Evolutionary conservation across 2,797 vertebrate genomes (phyloP).

Genomic region (Xiphorhynchus erythropygius): DNA sequence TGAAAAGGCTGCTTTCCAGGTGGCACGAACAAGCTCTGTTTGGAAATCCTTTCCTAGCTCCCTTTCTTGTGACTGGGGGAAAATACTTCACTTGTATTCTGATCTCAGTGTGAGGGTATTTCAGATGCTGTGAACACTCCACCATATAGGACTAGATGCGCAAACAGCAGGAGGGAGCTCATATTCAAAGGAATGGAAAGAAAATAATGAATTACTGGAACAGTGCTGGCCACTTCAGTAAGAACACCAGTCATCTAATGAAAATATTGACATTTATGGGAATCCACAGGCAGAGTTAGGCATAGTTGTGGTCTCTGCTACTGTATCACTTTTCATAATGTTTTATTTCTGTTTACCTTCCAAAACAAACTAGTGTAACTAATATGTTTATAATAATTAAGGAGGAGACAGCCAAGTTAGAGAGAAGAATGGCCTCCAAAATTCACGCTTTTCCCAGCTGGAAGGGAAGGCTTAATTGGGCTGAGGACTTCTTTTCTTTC

Average conservation of each 20-base stretch:
- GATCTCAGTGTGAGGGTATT: not conserved
- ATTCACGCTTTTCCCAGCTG: not conserved
- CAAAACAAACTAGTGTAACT: slow-evolving; percentile 56
- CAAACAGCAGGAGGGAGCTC: not conserved
- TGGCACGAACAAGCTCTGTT: slow-evolving; percentile 44
- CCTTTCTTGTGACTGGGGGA: accelerated
- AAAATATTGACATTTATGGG: slow-evolving; percentile 56
- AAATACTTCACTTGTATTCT: not conserved
- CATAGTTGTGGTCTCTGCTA: slow-evolving; percentile 24
- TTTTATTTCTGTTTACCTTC: slow-evolving; percentile 61
- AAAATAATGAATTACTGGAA: slow-evolving; percentile 37
- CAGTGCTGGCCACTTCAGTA: not conserved
- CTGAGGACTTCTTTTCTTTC: not conserved
- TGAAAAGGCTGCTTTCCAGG: slow-evolving; percentile 61
- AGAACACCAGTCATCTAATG: slow-evolving; percentile 8
- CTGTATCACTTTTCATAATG: slow-evolving; percentile 46
- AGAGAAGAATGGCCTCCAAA: not conserved
- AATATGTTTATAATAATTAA: slow-evolving; percentile 43
- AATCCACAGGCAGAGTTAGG: slow-evolving; percentile 13
- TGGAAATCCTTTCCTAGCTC: not conserved
- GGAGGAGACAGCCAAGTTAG: not conserved
- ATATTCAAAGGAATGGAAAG: not conserved
- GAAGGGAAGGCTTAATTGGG: not conserved
- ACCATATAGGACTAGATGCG: not conserved
- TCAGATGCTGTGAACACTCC: not conserved